A percentile compares a stretch with the other conserved stretches of the same genome.
Evolutionary conservation across 1,140 invertebrate species (phyloP).

Genomic region (Orussus abietinus): DNA sequence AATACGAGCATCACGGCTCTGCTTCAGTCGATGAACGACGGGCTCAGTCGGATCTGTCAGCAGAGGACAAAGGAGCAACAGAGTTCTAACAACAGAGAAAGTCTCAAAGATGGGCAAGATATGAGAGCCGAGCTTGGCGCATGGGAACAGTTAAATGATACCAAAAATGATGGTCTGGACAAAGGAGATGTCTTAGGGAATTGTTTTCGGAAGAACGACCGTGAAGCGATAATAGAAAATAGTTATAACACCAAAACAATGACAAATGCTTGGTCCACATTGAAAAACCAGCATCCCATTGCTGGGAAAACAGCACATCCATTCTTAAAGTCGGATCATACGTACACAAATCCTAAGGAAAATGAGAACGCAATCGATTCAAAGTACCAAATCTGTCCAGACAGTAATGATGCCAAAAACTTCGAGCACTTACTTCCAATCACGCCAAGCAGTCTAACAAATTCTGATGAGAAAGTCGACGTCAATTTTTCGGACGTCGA

Average conservation of each 20-base stretch:
- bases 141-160: background rate
- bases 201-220: too few species aligned
- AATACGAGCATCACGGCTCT: slow-evolving; percentile 49
- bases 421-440: slow-evolving; percentile 20
- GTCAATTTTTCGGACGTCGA: slow-evolving; percentile 19
- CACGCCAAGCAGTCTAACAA: slow-evolving; percentile 17
- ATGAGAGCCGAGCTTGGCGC: background rate
- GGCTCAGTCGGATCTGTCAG: too few species aligned
- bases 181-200: too few species aligned
- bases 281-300: background rate
- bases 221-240: background rate
- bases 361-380: background rate
- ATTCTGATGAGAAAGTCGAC: slow-evolving; percentile 16
- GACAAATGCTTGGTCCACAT: background rate
- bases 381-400: slow-evolving; percentile 9
- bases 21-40: slow-evolving; percentile 46
- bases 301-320: background rate
- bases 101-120: background rate
- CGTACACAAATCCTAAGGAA: slow-evolving; percentile 16
- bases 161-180: too few species aligned
- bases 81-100: background rate
- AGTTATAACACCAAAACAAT: too few species aligned
- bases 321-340: slow-evolving; percentile 18
- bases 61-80: background rate
- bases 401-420: slow-evolving; percentile 20